These are phyloP conservation scores for Leucophenga montana DNA, from an alignment of 2,888 invertebrate genomes.

Conservation along the genomic window DNA sequence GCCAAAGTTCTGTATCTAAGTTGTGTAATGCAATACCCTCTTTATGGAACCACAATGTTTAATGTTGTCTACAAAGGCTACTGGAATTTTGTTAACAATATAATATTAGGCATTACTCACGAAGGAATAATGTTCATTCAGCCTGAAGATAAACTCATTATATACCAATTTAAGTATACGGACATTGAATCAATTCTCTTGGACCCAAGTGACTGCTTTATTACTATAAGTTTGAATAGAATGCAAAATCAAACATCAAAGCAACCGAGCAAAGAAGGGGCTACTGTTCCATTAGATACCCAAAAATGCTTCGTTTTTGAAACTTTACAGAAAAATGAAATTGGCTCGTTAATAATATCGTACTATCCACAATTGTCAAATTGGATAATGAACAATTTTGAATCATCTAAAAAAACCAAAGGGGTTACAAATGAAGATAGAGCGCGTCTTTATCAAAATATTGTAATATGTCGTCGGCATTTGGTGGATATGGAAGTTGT, in stretches of 20 bases:
- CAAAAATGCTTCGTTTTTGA: conserved; percentile 95
- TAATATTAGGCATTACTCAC: conserved; percentile 89
- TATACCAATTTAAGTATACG: conserved; percentile 91
- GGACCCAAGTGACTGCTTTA: conserved; percentile 93
- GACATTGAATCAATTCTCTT: conserved; percentile 93
- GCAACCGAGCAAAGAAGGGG: conserved; percentile 44
- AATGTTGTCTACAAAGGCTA: conserved; percentile 94
- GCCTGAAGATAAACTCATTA: conserved; percentile 91
- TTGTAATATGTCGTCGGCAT: conserved; percentile 86
- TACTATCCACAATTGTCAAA: conserved; percentile 90
- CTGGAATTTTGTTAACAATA: conserved; percentile 86
- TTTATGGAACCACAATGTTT: conserved; percentile 90
- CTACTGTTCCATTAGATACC: conserved; percentile 57
- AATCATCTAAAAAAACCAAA: conserved; percentile 77
- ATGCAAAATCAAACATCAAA: conserved; percentile 54
- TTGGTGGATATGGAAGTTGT: conserved; percentile 88
- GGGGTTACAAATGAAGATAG: conserved; percentile 91
- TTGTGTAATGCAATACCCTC: conserved; percentile 96
- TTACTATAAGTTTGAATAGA: conserved; percentile 89
- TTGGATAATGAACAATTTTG: conserved; percentile 85
- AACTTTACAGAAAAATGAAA: conserved; percentile 90
- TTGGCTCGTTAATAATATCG: conserved; percentile 92
- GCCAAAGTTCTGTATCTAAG: conserved; percentile 94
- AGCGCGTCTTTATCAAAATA: conserved; percentile 88
- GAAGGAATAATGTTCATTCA: conserved; percentile 94